Conservation (phyloP, 2,113 vertebrate genomes). For the Ariopsis seemanni region DNA sequence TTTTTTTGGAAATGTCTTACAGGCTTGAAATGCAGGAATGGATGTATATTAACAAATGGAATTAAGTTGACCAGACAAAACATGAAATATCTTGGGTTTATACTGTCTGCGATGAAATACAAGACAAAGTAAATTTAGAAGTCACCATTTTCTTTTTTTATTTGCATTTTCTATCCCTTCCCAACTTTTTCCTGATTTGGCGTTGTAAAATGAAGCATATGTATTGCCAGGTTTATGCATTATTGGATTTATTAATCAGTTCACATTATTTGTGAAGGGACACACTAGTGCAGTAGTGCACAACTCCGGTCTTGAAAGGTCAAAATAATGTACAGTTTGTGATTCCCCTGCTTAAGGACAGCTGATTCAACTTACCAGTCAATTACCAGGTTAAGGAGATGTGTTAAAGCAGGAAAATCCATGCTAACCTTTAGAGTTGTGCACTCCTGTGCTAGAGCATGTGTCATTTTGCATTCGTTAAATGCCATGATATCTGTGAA, state of each 20-base stretch:
- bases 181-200: no score
- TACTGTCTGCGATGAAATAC: no score
- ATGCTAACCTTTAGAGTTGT: not conserved
- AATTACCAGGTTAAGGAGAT: not conserved
- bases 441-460: not conserved
- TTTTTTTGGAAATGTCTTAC: no score
- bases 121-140: no score
- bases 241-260: not conserved
- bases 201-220: not conserved
- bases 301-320: not conserved
- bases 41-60: no score
- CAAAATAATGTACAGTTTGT: not conserved
- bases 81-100: no score
- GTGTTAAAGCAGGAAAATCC: not conserved
- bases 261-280: not conserved
- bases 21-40: no score
- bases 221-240: constrained; percentile 5
- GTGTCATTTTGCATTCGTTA: not conserved
- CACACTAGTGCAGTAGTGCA: constrained; percentile 14
- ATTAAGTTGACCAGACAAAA: no score
- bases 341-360: not conserved
- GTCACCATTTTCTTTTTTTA: no score
- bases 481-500: not conserved
- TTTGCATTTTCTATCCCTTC: no score
- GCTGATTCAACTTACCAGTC: not conserved